Evolutionary conservation across 2,888 invertebrate genomes (phyloP), one percentile per base, ranked within the genome.

Genomic region (Charanyca ferruginea): DNA sequence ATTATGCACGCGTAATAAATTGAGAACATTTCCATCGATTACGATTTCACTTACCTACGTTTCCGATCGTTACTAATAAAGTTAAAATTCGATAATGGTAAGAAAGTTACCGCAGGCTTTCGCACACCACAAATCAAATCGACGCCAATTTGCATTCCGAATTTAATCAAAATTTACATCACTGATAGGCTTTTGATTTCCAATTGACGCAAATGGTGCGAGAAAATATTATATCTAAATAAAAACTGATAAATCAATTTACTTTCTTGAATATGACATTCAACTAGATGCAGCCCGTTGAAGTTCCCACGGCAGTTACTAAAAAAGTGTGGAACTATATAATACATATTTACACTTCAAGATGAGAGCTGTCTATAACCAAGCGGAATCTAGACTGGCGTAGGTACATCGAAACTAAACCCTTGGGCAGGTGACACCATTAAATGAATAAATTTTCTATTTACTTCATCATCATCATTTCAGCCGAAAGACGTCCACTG

Each of bases 41-140:
- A 72, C 78, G 75, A 78, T 81, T 81, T 80, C 82, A 78, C 80
- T 72, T 69, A 73, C 5, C 38, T 32, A 11, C 45, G 41, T 68
- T 72, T 76, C 69, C 59, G 52, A 68, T 79, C 60, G 62, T 65
- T 68, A 66, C 64, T 78, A 78, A 79, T 80, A 74, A 79, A 78
- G 63, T 77, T 66, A 61, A 76, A 82, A 45, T 76, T 80, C 57
- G 66, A 63, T 80, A 59, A 49, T 66, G 55, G 71, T 55, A 69
- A 64, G 73, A 81, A 79, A 81, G 81, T 79, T 52, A 80, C 77
- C 80, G 54, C 80, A 80, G 53, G 54, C 79, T 81, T 80, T 81
- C 72, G 78, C 76, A 82, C 74, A 74, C 79, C 81, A 79, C 81
- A 82, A 77, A 80, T 76, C 70, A 69, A 71, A 74, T 69, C 53